These are phyloP conservation scores for Protomyctophum bolini DNA, from an alignment of 2,113 vertebrate species.

Conservation along the genomic window DNA sequence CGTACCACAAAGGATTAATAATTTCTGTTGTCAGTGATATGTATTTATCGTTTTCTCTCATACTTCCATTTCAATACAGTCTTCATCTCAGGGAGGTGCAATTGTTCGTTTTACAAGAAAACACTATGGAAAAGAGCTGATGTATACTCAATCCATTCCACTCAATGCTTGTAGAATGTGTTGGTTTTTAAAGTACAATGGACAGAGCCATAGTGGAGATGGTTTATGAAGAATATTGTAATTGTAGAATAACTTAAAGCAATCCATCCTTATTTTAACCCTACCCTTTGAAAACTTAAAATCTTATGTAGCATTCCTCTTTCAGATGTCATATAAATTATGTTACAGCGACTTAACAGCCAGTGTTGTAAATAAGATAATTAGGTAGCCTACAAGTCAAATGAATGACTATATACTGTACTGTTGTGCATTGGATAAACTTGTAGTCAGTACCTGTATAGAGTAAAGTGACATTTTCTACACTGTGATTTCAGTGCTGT, in stretches of 20 bases:
- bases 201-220: slow-evolving; percentile 38
- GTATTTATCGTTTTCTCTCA: slow-evolving; percentile 9
- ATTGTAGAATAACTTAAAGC: slow-evolving; percentile 51
- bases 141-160: slow-evolving; percentile 48
- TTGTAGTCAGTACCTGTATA: slow-evolving; percentile 57
- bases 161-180: slow-evolving; percentile 53
- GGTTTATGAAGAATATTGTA: slow-evolving; percentile 40
- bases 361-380: slow-evolving; percentile 46
- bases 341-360: slow-evolving; percentile 40
- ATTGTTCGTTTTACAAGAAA: slow-evolving; percentile 39
- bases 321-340: slow-evolving; percentile 53
- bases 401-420: slow-evolving; percentile 35
- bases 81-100: slow-evolving; percentile 73
- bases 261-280: slow-evolving; percentile 37
- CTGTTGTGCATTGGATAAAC: slow-evolving; percentile 42
- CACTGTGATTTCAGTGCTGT: slow-evolving; percentile 41
- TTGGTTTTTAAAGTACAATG: slow-evolving; percentile 21
- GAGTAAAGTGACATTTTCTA: slow-evolving; percentile 47
- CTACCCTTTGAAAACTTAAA: slow-evolving; percentile 26
- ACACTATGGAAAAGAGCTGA: slow-evolving; percentile 31
- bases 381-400: slow-evolving; percentile 14
- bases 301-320: slow-evolving; percentile 64
- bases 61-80: slow-evolving; percentile 48
- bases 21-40: slow-evolving; percentile 12
- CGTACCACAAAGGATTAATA: neutral